phyloP scores from a whole-genome alignment of 2,888 invertebrate species.

The Amitus sp. region DNA sequence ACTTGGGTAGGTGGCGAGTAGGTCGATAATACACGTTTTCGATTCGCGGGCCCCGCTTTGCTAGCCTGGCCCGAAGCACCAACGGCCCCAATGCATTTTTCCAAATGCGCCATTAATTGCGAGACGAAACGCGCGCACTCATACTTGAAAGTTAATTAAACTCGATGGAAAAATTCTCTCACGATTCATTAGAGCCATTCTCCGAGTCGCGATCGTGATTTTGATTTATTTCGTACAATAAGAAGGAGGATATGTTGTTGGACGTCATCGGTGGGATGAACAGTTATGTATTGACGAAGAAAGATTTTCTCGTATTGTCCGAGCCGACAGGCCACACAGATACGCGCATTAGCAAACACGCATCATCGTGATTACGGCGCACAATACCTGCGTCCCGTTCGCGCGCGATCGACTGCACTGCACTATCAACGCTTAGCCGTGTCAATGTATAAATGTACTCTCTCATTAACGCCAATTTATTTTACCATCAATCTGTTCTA shows the following conservation, averaged over 20 bases:
- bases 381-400: conserved; percentile 14
- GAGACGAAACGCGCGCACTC: background rate
- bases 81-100: background rate
- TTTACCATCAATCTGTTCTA: too few species aligned
- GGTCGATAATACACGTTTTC: too few species aligned
- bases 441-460: conserved; percentile 21
- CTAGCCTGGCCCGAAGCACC: too few species aligned
- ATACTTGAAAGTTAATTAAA: background rate
- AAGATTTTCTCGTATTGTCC: conserved; percentile 20
- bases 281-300: conserved; percentile 20
- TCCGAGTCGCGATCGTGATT: background rate
- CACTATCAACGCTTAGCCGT: too few species aligned
- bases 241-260: background rate
- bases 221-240: conserved; percentile 3
- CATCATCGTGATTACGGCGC: conserved; percentile 28
- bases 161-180: background rate
- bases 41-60: too few species aligned
- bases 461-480: too few species aligned
- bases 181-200: conserved; percentile 7
- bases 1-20: too few species aligned
- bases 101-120: background rate
- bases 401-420: too few species aligned
- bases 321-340: conserved; percentile 17
- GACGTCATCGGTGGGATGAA: conserved; percentile 10
- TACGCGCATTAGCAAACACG: conserved; percentile 22